Base-by-base conservation (phyloP, 2,113 vertebrate genomes). In the Equus przewalskii region DNA sequence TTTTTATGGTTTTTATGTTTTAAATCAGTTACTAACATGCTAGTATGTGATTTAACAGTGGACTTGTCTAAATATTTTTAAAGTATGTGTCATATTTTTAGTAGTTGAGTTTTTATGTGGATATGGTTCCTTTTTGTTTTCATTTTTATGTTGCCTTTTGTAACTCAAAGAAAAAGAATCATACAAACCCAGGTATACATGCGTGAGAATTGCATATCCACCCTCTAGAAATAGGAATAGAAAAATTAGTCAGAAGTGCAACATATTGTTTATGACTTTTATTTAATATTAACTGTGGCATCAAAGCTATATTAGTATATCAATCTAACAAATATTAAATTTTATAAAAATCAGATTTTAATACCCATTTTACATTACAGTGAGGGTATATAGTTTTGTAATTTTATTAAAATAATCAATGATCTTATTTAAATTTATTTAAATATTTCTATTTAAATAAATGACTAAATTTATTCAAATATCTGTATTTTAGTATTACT, bases 51-150 rank as follows among this genome's bases (percentile, higher is more conserved):
- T 84, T 80, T 88, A 83, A 76, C 54, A 91, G 36, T 89, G 73
- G 58, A 76, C 54, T 73, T 82, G 21, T 85, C 18, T 83, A 51
- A 46, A 62, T 78, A 51, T 65, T 89, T 96, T 94, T 46, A n/a
- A 97, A 94, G 30, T 46, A 6, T 92, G 49, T 79, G 26, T 81
- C 92, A 22, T n/a, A 78, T 80, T 93, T 98, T 96, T 96, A 72
- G 44, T 51, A 86, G 72, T 58, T 85, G 49, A 92, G 5, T 82
- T 91, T 76, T 96, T 54, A 49, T 85, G 88, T 94, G 54, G 24
- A 36, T 92, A 30, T 84, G 14, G 2, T 92, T 24, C 19, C 79
- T 93, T 96, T 88, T 56, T 36, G 51, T 89, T 64, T 83, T 75
- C 30, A 56, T 70, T 92, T 95, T 85, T 79, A 54, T 58, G 12